Conservation (phyloP, 2,888 invertebrate genomes). For the Hymenopus coronatus region DNA sequence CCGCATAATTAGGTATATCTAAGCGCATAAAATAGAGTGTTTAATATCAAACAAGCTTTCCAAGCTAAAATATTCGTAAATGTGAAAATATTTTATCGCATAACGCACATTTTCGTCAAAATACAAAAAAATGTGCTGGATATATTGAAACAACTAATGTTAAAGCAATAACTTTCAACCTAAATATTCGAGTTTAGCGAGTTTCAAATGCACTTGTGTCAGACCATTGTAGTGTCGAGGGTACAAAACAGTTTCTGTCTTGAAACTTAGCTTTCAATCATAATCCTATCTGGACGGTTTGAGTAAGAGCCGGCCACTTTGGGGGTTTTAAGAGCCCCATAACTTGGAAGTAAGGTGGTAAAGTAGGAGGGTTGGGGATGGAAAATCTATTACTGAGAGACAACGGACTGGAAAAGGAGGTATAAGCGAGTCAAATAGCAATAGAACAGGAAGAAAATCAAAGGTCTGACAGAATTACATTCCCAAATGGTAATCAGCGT, state of each 20-base stretch:
- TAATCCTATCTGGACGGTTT: constrained; percentile 20
- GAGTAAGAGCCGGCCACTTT: background rate
- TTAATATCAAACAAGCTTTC: no score
- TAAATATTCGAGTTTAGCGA: background rate
- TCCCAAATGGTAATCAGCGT: no score
- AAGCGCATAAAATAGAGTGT: no score
- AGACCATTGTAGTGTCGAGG: background rate
- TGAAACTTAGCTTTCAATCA: constrained; percentile 20
- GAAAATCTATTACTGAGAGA: background rate
- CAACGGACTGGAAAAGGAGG: background rate
- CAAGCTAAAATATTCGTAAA: no score
- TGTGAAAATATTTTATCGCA: no score
- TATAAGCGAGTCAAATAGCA: background rate
- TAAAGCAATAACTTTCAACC: background rate
- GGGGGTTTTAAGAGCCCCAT: constrained; percentile 4
- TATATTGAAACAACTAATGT: background rate
- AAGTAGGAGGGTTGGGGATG: background rate
- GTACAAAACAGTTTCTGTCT: background rate
- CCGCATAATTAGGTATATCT: no score
- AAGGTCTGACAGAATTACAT: no score
- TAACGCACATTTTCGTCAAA: background rate
- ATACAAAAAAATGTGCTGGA: background rate
- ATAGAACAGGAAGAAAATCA: background rate
- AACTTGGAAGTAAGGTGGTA: background rate
- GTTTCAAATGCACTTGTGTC: background rate